phyloP scores from a whole-genome alignment of 1,140 invertebrate species.

The Saccostrea echinata region DNA sequence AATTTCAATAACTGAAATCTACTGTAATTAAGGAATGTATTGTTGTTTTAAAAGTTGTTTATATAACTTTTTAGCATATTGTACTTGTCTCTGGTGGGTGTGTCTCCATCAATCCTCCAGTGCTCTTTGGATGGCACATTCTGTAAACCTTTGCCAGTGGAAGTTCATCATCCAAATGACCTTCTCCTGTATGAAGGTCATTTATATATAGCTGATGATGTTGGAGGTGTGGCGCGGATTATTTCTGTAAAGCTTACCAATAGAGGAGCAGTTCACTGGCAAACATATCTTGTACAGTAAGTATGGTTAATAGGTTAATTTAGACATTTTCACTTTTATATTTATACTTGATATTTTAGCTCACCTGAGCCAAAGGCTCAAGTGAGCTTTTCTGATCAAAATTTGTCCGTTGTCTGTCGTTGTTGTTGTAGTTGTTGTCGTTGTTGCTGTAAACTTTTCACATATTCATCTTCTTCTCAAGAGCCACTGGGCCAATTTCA shows the following conservation, averaged over 20 bases:
- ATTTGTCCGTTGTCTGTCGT: no score
- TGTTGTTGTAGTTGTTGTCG: no score
- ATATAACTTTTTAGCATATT: neutral
- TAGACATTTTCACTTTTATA: neutral
- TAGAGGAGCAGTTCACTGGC: neutral
- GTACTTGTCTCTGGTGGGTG: constrained; percentile 14
- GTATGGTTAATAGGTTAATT: neutral
- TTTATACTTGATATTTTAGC: no score
- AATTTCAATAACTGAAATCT: no score
- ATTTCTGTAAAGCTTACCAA: neutral
- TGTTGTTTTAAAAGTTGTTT: no score
- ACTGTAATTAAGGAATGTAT: no score
- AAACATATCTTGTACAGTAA: neutral
- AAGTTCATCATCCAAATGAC: constrained; percentile 27
- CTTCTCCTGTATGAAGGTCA: constrained; percentile 19
- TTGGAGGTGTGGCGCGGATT: neutral
- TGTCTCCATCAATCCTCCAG: neutral
- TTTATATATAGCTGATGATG: constrained; percentile 6
- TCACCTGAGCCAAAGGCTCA: no score
- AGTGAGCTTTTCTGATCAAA: no score
- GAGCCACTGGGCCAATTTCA: no score
- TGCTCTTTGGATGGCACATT: neutral
- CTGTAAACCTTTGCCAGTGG: neutral
- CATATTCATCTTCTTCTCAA: no score
- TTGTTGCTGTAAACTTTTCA: no score